Evolutionary conservation across 2,888 invertebrate species (phyloP).

Genomic region (Luperina testacea): DNA sequence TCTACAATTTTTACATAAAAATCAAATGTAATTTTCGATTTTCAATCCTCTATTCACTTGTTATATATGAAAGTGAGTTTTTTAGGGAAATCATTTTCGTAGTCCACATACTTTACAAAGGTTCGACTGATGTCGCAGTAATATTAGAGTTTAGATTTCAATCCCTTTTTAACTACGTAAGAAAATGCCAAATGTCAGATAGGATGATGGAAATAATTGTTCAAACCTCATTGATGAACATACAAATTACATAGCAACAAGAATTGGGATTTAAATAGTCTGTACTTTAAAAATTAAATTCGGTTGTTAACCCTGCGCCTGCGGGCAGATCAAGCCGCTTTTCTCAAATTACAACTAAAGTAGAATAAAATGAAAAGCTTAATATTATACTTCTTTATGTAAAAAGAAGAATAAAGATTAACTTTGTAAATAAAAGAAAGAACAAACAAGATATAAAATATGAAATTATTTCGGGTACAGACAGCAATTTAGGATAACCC

Average conservation of each 20-base stretch:
- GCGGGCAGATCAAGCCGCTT: slow-evolving; percentile 17
- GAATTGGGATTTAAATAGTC: slow-evolving; percentile 25
- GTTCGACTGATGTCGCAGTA: neutral
- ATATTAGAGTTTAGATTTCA: neutral
- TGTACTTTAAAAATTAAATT: slow-evolving; percentile 32
- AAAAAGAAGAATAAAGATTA: slow-evolving; percentile 22
- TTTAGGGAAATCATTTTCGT: neutral
- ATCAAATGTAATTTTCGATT: neutral
- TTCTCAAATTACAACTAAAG: slow-evolving; percentile 30
- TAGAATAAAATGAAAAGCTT: slow-evolving; percentile 25
- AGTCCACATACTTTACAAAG: neutral
- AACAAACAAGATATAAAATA: slow-evolving; percentile 52
- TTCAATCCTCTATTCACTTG: no score
- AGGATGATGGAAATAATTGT: neutral
- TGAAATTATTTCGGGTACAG: slow-evolving; percentile 51
- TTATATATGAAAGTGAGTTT: neutral
- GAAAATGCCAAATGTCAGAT: neutral
- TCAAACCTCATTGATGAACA: slow-evolving; percentile 1
- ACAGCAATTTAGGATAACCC: slow-evolving; percentile 47
- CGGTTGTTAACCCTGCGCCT: slow-evolving; percentile 9
- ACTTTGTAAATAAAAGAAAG: slow-evolving; percentile 43
- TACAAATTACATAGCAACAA: neutral
- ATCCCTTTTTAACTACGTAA: neutral
- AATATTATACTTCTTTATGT: slow-evolving; percentile 11
- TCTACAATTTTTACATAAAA: neutral